Evolutionary conservation across 2,113 vertebrate genomes (phyloP).

Genomic region (Oreochromis niloticus): DNA sequence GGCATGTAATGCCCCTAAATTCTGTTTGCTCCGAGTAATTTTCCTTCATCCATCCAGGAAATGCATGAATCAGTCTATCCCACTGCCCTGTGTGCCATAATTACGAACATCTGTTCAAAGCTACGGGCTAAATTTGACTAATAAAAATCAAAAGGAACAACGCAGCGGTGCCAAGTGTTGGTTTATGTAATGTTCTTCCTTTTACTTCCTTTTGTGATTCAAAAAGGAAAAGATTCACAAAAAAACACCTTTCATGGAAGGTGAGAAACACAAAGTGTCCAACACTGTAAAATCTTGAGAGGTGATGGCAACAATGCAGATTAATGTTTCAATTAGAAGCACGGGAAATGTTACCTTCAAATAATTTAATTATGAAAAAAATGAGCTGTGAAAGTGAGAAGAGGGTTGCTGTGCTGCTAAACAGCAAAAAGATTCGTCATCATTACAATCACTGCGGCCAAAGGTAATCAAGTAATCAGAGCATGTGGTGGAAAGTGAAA

Average conservation of each 20-base stretch:
- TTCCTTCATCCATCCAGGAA: conserved; percentile 27
- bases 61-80: conserved; percentile 34
- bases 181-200: not conserved
- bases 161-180: not conserved
- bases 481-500: not conserved
- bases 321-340: not conserved
- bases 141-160: conserved; percentile 29
- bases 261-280: not conserved
- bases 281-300: not conserved
- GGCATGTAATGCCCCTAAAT: not conserved
- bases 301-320: not conserved
- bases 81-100: conserved; percentile 3
- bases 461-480: conserved; percentile 34
- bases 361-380: not conserved
- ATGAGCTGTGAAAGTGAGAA: not conserved
- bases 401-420: not conserved
- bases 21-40: not conserved
- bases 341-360: not conserved
- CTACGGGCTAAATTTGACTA: not conserved
- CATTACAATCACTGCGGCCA: conserved; percentile 5
- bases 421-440: not conserved
- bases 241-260: not conserved
- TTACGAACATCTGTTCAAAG: conserved; percentile 42
- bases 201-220: conserved; percentile 3
- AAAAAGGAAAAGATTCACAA: not conserved